A percentile compares a stretch with the other conserved stretches of the same genome.
Evolutionary conservation across 2,888 invertebrate species (phyloP).

Genomic region (Pollenia amentaria): DNA sequence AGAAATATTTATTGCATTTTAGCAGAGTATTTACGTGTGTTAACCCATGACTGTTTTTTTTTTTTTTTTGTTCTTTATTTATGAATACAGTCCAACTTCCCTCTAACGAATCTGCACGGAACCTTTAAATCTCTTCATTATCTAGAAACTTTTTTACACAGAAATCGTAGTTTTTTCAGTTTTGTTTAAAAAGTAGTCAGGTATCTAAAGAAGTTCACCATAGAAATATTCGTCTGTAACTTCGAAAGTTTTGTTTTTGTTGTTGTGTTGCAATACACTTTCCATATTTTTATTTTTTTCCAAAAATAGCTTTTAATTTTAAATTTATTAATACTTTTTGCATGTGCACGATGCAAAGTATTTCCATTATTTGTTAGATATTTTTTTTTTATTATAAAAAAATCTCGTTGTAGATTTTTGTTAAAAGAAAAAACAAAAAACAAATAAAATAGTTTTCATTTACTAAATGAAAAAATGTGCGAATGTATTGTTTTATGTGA

Average conservation of each 20-base stretch:
- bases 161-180: too few species aligned
- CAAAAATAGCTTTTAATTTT: slow-evolving; percentile 36
- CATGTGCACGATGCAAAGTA: neutral
- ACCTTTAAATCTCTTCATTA: too few species aligned
- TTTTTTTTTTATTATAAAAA: neutral
- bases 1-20: slow-evolving; percentile 25
- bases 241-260: too few species aligned
- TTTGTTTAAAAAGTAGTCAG: too few species aligned
- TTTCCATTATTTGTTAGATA: neutral
- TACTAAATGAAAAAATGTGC: neutral
- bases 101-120: too few species aligned
- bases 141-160: too few species aligned
- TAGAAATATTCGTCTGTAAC: too few species aligned
- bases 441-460: slow-evolving; percentile 7
- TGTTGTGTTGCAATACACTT: neutral
- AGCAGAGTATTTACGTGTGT: neutral
- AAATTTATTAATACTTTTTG: slow-evolving; percentile 30
- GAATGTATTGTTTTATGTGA: neutral
- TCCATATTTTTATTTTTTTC: slow-evolving; percentile 4
- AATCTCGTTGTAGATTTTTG: too few species aligned
- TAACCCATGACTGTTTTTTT: neutral
- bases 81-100: too few species aligned
- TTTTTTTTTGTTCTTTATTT: too few species aligned
- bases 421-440: neutral
- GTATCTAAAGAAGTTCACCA: too few species aligned